phyloP scores from a whole-genome alignment of 1,140 invertebrate genomes.

The Atta cephalotes region DNA sequence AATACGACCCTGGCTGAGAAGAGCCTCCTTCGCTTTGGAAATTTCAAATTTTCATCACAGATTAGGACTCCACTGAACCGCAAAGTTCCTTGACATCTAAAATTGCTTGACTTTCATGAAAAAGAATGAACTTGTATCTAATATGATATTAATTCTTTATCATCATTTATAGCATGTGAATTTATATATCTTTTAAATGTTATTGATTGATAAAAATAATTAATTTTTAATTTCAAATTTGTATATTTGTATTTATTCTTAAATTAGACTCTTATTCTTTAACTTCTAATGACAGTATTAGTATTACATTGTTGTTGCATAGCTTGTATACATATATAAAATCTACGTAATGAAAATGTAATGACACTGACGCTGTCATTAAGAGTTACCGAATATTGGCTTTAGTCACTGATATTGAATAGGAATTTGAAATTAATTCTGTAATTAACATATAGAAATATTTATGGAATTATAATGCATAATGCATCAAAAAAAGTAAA shows the following conservation, averaged over 20 bases:
- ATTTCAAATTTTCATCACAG: constrained; percentile 41
- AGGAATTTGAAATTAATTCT: not conserved
- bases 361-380: too few species aligned
- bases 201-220: constrained; percentile 1
- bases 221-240: not conserved
- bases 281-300: too few species aligned
- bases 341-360: too few species aligned
- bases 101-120: not conserved
- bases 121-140: not conserved
- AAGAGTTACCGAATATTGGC: too few species aligned
- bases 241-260: not conserved
- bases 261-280: not conserved
- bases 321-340: too few species aligned
- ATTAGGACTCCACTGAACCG: not conserved
- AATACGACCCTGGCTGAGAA: constrained; percentile 8
- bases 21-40: constrained; percentile 20
- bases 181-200: not conserved
- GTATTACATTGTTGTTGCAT: too few species aligned
- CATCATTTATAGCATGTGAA: not conserved
- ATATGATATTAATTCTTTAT: not conserved
- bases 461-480: not conserved
- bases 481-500: not conserved
- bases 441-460: not conserved
- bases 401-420: not conserved
- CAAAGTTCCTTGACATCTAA: not conserved